Conservation (phyloP, 2,888 invertebrate species). For the Erebia epiphron region DNA sequence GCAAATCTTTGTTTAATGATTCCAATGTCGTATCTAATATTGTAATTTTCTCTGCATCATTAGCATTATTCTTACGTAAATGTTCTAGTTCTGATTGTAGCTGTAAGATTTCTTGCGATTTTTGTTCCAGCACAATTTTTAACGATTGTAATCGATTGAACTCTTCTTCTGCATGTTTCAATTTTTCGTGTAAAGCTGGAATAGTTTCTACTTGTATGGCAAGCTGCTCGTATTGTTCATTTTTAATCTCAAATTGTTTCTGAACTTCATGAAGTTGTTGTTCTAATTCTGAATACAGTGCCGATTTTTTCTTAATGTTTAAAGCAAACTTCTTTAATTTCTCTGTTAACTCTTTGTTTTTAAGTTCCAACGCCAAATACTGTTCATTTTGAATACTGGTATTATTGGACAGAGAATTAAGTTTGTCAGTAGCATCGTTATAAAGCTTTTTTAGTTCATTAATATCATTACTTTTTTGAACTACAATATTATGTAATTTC, state of each 20-base stretch:
- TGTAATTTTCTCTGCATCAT: constrained; percentile 54
- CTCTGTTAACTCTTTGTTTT: constrained; percentile 87
- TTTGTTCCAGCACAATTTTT: constrained; percentile 59
- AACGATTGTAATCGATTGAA: constrained; percentile 60
- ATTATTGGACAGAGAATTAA: constrained; percentile 62
- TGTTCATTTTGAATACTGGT: constrained; percentile 71
- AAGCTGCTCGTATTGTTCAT: constrained; percentile 62
- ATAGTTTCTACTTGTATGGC: constrained; percentile 63
- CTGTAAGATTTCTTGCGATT: constrained; percentile 52
- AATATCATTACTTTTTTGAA: constrained; percentile 75
- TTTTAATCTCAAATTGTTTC: constrained; percentile 60
- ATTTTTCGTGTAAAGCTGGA: constrained; percentile 65
- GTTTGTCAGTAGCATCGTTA: constrained; percentile 65
- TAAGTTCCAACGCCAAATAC: constrained; percentile 75
- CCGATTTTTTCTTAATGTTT: constrained; percentile 88
- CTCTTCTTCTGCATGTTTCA: constrained; percentile 70
- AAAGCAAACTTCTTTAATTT: constrained; percentile 91
- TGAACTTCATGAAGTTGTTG: constrained; percentile 66
- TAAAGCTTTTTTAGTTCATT: constrained; percentile 75
- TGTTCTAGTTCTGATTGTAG: constrained; percentile 51
- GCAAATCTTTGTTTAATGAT: constrained; percentile 55
- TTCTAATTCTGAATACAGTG: constrained; percentile 86
- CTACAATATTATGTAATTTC: constrained; percentile 83
- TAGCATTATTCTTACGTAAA: constrained; percentile 22
- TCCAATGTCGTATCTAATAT: constrained; percentile 55